Evolutionary conservation across 2,888 invertebrate species (phyloP).

Genomic region (Carpatolechia fugitivella): DNA sequence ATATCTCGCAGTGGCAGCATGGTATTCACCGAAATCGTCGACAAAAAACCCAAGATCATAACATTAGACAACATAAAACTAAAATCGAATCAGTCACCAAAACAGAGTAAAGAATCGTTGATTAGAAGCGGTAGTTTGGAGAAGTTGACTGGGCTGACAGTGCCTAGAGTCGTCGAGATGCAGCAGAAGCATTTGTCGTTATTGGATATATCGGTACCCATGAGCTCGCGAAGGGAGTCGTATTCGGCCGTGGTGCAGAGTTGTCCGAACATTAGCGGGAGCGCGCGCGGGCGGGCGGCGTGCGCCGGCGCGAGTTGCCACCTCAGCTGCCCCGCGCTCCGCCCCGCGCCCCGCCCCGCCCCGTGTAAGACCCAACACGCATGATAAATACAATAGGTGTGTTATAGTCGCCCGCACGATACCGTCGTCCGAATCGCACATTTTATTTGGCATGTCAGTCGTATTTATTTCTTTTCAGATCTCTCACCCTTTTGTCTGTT

Average conservation of each 20-base stretch:
- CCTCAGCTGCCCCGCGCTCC: conserved; percentile 29
- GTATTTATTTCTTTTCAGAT: conserved; percentile 15
- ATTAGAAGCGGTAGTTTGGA: conserved; percentile 45
- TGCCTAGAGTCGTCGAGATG: conserved; percentile 39
- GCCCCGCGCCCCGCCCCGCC: conserved; percentile 25
- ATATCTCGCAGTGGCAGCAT: conserved; percentile 41
- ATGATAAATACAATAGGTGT: conserved; percentile 64
- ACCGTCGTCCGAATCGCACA: conserved; percentile 23
- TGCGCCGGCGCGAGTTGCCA: conserved; percentile 25
- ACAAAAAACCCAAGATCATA: conserved; percentile 70
- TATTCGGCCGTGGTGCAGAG: conserved; percentile 40
- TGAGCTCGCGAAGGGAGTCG: conserved; percentile 29
- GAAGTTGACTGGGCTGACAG: conserved; percentile 34
- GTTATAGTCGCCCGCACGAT: conserved; percentile 54
- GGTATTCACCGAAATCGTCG: conserved; percentile 73
- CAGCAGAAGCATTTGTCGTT: conserved; percentile 31
- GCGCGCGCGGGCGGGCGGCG: conserved; percentile 36
- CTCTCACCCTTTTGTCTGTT: neutral
- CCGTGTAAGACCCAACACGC: conserved; percentile 63
- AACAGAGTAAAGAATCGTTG: conserved; percentile 42
- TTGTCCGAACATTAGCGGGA: conserved; percentile 50
- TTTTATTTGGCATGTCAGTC: conserved; percentile 22
- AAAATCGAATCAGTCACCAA: conserved; percentile 49
- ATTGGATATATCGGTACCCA: conserved; percentile 23
- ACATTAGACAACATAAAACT: conserved; percentile 65